Conservation (phyloP, 2,888 invertebrate species). For the Sclerodermus sp. region DNA sequence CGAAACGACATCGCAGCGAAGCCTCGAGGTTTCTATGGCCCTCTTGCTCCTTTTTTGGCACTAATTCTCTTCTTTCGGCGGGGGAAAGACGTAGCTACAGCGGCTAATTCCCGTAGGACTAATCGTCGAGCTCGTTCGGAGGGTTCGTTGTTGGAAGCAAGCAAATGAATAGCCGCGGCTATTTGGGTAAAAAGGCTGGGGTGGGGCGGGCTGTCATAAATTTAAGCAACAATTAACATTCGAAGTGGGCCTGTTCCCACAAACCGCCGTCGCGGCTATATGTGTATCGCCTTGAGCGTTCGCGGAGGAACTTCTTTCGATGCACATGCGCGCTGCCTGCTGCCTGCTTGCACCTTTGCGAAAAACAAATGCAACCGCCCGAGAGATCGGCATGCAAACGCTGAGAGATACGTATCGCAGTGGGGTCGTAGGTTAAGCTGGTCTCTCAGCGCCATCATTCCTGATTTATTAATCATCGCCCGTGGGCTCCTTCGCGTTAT, state of each 20-base stretch:
- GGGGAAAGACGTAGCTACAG: not conserved
- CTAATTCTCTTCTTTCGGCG: constrained; percentile 3
- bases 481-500: constrained; percentile 31
- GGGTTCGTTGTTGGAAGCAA: constrained; percentile 24
- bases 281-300: constrained; percentile 38
- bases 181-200: constrained; percentile 32
- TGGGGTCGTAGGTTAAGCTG: constrained; percentile 47
- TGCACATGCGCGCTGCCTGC: constrained; percentile 26
- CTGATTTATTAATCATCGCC: constrained; percentile 50
- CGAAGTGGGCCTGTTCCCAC: constrained; percentile 47
- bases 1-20: too few relatives aligned
- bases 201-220: constrained; percentile 42
- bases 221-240: constrained; percentile 56
- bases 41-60: too few relatives aligned
- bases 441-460: constrained; percentile 47
- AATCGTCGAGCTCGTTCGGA: constrained; percentile 42
- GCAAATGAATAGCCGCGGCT: constrained; percentile 41
- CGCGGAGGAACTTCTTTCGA: constrained; percentile 17
- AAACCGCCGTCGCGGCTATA: constrained; percentile 22
- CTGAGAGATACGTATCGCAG: constrained; percentile 25
- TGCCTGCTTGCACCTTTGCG: too few relatives aligned
- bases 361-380: constrained; percentile 4
- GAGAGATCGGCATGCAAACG: constrained; percentile 12
- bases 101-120: constrained; percentile 24
- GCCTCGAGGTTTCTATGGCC: too few relatives aligned